Conservation (phyloP, 2,888 invertebrate genomes). For the Venusia cambrica region DNA sequence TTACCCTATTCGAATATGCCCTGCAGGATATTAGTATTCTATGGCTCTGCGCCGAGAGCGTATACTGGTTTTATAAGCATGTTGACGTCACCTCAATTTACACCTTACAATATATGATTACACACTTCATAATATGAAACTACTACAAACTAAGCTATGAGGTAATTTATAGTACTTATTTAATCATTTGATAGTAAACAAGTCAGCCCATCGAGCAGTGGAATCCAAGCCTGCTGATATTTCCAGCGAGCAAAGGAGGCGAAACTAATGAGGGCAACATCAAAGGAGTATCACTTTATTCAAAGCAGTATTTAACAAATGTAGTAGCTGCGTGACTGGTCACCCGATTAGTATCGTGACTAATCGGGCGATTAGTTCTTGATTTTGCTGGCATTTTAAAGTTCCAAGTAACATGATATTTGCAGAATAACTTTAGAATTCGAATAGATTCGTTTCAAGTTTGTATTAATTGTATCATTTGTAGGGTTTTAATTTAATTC, state of each 20-base stretch:
- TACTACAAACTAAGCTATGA: too few species aligned
- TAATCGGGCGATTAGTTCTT: constrained; percentile 14
- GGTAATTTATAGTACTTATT: too few species aligned
- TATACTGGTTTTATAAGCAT: too few species aligned
- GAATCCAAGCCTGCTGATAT: constrained; percentile 12
- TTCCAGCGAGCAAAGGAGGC: constrained; percentile 17
- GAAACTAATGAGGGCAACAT: constrained; percentile 30
- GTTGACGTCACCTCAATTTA: too few species aligned
- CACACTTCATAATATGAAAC: too few species aligned
- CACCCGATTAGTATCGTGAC: constrained; percentile 16
- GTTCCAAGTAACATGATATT: too few species aligned
- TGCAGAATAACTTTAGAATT: constrained; percentile 1
- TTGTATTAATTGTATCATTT: not conserved
- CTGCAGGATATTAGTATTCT: too few species aligned
- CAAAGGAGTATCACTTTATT: constrained; percentile 31
- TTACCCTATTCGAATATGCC: too few species aligned
- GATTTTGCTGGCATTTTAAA: not conserved
- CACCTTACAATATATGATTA: too few species aligned
- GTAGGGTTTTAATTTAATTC: constrained; percentile 4
- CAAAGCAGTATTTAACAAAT: constrained; percentile 28
- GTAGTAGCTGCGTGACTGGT: constrained; percentile 13
- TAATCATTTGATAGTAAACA: too few species aligned
- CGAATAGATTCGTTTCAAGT: not conserved
- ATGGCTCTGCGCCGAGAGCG: too few species aligned
- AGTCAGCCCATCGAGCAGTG: constrained; percentile 2